These are phyloP conservation scores for Ascaphus truei DNA, from an alignment of 2,113 vertebrate species.

Conservation along the genomic window DNA sequence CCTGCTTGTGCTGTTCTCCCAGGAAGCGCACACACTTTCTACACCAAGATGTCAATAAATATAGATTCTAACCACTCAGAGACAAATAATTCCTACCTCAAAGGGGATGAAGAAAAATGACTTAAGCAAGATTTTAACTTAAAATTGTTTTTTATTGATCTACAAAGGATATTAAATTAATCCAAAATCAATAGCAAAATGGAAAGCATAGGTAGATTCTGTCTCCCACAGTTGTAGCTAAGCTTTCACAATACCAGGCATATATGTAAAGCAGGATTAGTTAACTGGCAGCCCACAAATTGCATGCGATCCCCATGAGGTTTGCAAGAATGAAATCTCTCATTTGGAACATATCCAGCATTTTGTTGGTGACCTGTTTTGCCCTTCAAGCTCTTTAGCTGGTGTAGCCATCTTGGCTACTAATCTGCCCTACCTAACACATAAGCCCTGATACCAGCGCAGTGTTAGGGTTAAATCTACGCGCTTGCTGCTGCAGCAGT, in stretches of 20 bases:
- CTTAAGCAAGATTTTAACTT: neutral
- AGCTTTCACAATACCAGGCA: neutral
- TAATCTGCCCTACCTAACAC: too few species aligned
- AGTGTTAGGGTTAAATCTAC: too few species aligned
- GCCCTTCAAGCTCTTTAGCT: neutral
- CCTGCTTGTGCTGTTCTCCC: neutral
- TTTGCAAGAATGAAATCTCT: neutral
- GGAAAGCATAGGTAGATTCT: neutral
- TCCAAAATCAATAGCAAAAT: neutral
- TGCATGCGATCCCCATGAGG: neutral
- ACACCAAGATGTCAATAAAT: conserved; percentile 24
- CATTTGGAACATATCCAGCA: neutral
- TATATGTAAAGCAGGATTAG: neutral
- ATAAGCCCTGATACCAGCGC: too few species aligned
- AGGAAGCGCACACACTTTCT: neutral
- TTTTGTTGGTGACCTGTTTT: neutral
- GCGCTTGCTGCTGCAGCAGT: too few species aligned
- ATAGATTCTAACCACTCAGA: conserved; percentile 11
- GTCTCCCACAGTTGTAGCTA: neutral
- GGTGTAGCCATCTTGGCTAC: neutral
- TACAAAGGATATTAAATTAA: neutral
- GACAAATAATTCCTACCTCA: conserved; percentile 1
- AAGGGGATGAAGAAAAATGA: neutral
- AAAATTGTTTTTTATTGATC: conserved; percentile 26
- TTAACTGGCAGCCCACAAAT: neutral